Evolutionary conservation across 2,888 invertebrate species (phyloP).

Genomic region (Iselma pallidipennis): DNA sequence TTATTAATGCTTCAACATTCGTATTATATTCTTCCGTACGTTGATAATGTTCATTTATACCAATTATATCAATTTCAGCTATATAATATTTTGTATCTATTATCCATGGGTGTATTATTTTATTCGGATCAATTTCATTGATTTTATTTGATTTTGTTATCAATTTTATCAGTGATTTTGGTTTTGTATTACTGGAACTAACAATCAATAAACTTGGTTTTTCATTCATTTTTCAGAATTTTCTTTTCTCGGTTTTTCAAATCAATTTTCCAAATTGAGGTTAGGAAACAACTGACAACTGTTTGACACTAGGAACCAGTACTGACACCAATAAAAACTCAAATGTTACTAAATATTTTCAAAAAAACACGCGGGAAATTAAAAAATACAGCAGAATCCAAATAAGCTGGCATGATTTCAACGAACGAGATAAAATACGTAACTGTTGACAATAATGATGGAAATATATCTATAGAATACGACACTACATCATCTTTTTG

Average conservation of each 20-base stretch:
- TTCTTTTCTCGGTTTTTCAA: background rate
- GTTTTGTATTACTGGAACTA: conserved; percentile 52
- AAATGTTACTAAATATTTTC: background rate
- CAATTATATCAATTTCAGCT: conserved; percentile 63
- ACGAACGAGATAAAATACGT: too few species aligned
- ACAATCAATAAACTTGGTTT: conserved; percentile 50
- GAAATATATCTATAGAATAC: too few species aligned
- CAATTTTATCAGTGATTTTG: conserved; percentile 52
- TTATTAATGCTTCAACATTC: conserved; percentile 64
- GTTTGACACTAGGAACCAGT: background rate
- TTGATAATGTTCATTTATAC: conserved; percentile 56
- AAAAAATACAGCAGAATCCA: too few species aligned
- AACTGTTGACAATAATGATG: too few species aligned
- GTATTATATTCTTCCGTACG: conserved; percentile 57
- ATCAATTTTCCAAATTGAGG: background rate
- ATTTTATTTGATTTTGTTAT: conserved; percentile 46
- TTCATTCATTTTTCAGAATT: conserved; percentile 31
- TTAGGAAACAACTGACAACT: conserved; percentile 6
- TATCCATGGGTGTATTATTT: conserved; percentile 57
- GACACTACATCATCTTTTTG: too few species aligned
- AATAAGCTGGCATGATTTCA: too few species aligned
- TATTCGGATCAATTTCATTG: conserved; percentile 31
- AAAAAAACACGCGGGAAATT: too few species aligned
- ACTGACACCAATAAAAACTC: background rate
- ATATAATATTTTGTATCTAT: conserved; percentile 76